A percentile compares a stretch with the other conserved stretches of the same genome.
Evolutionary conservation across 2,113 vertebrate genomes (phyloP).

Genomic region (Colius striatus): DNA sequence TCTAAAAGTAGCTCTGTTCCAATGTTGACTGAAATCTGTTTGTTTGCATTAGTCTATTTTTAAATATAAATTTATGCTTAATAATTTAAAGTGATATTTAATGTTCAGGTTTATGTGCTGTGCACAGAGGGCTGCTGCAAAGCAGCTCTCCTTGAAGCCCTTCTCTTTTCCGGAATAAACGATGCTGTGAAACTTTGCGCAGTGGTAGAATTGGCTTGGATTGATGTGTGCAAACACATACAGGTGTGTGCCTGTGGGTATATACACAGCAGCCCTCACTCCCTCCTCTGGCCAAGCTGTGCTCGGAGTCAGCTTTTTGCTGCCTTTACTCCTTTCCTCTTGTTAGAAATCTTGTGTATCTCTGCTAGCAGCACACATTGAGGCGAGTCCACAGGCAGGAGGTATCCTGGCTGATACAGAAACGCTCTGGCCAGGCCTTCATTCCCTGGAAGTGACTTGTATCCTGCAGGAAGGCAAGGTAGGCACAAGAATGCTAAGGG

Average conservation of each 20-base stretch:
- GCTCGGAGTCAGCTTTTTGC: background rate
- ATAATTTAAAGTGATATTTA: constrained; percentile 36
- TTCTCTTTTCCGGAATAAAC: constrained; percentile 15
- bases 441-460: background rate
- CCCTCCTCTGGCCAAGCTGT: background rate
- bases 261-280: background rate
- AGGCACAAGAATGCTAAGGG: background rate
- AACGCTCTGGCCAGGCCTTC: background rate
- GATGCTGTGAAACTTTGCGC: constrained; percentile 36
- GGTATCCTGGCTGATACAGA: background rate
- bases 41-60: constrained; percentile 28
- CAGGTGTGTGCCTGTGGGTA: background rate
- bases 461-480: background rate
- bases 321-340: background rate
- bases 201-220: background rate
- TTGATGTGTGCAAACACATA: accelerated
- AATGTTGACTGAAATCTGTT: background rate
- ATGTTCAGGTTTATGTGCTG: constrained; percentile 43
- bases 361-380: background rate
- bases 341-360: background rate
- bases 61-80: constrained; percentile 36
- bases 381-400: background rate
- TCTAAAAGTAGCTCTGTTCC: background rate
- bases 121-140: background rate
- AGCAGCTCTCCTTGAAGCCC: constrained; percentile 19